Base-by-base conservation (phyloP, 2,113 vertebrate genomes). In the Sigmodon hispidus region DNA sequence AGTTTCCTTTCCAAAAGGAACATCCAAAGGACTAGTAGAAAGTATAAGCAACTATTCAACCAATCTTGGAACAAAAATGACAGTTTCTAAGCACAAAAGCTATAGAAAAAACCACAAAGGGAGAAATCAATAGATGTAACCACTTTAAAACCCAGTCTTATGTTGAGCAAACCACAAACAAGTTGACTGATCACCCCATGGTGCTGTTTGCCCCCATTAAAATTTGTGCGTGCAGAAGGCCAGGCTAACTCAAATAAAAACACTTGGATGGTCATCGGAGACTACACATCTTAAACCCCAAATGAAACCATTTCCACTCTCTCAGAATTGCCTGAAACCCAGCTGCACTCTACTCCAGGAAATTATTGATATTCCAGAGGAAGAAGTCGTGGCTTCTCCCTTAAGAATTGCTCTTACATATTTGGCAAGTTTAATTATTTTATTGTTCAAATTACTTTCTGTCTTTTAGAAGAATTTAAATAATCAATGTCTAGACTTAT, bases 361-460 rank as follows among this genome's bases (percentile, higher is more conserved):
- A 16, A 92, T 61, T 67, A 55, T 55, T 89, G 86, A 4, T 75
- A 88, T 69, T 88, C 72, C 72, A 48, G 91, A 90, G 80, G 88
- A 95, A 95, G 77, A 83, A 63, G 63, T 52, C 91, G 55, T 92
- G 65, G 31, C 89, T 90, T 94, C 87, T 36, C 87, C 91, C 95
- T 92, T 94, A 93, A 96, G 83, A 97, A 96, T 61, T 90, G 88
- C 67, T 95, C 86, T 96, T 95, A 96, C 57, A 95, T 96, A 93
- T 94, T 97, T 92, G 72, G 90, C 72, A 97, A 97, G 94, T 87
- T 97, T 97, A 96, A 97, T 97, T 94, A 95, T 95, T 95, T 94
- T 92, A 97, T 96, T 97, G 95, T 83, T 65, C 80, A 96, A 96
- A 96, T 98, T 95, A 96, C 94, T 95, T 96, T 97, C 84, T 96